Conservation (phyloP, 2,888 invertebrate genomes). For the Campaea margaritaria region DNA sequence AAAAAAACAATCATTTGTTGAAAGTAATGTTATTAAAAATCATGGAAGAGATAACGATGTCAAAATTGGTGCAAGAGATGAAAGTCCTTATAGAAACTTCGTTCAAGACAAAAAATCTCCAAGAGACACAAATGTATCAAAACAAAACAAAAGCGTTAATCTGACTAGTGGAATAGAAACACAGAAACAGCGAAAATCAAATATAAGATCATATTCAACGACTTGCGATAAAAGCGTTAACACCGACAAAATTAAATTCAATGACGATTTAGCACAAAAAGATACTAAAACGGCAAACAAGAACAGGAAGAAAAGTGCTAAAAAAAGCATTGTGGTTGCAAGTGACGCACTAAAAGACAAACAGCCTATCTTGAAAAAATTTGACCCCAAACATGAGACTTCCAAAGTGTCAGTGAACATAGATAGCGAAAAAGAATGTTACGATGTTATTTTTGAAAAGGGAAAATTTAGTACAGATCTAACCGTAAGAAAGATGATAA, state of each 20-base stretch:
- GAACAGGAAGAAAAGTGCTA: slow-evolving; percentile 24
- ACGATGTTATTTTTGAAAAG: slow-evolving; percentile 61
- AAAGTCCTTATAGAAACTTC: slow-evolving; percentile 8
- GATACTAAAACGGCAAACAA: slow-evolving; percentile 6
- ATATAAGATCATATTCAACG: slow-evolving; percentile 2
- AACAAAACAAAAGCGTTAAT: slow-evolving; percentile 6
- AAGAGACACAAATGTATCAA: neutral
- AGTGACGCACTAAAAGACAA: slow-evolving; percentile 34
- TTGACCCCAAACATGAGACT: slow-evolving; percentile 43
- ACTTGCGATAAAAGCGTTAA: slow-evolving; percentile 6
- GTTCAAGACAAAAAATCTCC: neutral
- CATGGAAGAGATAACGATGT: slow-evolving; percentile 2
- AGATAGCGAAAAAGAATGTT: slow-evolving; percentile 63
- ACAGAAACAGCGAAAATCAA: slow-evolving; percentile 6
- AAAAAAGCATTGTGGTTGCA: neutral
- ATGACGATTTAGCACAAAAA: neutral
- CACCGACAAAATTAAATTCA: neutral
- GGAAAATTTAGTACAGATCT: slow-evolving; percentile 56
- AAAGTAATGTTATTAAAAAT: neutral
- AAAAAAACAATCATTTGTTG: slow-evolving; percentile 6
- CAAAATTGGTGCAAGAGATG: slow-evolving; percentile 5
- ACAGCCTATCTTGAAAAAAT: slow-evolving; percentile 40
- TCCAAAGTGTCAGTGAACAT: slow-evolving; percentile 68
- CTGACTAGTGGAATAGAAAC: neutral
- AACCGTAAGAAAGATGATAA: slow-evolving; percentile 55